Evolutionary conservation across 2,113 vertebrate genomes (phyloP), one percentile per base, ranked within the genome.

Genomic region (Smithornis capensis): DNA sequence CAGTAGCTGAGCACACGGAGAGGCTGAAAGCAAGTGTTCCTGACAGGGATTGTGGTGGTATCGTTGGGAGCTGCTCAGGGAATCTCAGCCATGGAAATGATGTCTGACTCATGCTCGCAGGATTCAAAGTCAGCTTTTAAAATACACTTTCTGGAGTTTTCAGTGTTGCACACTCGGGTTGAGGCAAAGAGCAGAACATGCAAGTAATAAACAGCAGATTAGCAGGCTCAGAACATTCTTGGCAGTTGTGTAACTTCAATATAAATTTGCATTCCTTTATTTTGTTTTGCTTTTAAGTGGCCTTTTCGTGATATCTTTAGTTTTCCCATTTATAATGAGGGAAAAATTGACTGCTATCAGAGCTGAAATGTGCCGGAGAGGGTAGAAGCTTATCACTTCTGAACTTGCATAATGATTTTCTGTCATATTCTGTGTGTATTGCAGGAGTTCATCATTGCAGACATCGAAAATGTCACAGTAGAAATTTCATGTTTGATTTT

Each of bases 271-370:
- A 74, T 93, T 57, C 68, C 63, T 90, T 44, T 81, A 70, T 86
- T 92, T 92, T 90, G 75, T 74, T 93, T 80, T 88, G 79, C 76
- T 85, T 95, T 86, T 78, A 71, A 71, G 92, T 94, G 94, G 90
- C 92, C 76, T 96, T 93, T 92, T 73, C 59, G 2, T 45, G 87
- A 25, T 88, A 65, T 40, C 84, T 87, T 90, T 73, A 37, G 42
- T 91, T 92, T 93, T 52, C 40, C 35, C 68, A 56, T 86, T 78
- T 96, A 78, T 91, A 90, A 92, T 59, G 52, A 92, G 52, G 55
- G 37, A 33, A 55, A 92, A 92, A 76, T 60, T 86, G 88, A 71
- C 60, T 81, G 93, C 68, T 77, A 6, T 93, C 85, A 13, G 67
- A 94, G 82, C 76, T 57, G 13, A 44, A 62, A 70, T 25, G 40